Evolutionary conservation across 2,113 vertebrate genomes (phyloP).

Genomic region (Ophiodon elongatus): DNA sequence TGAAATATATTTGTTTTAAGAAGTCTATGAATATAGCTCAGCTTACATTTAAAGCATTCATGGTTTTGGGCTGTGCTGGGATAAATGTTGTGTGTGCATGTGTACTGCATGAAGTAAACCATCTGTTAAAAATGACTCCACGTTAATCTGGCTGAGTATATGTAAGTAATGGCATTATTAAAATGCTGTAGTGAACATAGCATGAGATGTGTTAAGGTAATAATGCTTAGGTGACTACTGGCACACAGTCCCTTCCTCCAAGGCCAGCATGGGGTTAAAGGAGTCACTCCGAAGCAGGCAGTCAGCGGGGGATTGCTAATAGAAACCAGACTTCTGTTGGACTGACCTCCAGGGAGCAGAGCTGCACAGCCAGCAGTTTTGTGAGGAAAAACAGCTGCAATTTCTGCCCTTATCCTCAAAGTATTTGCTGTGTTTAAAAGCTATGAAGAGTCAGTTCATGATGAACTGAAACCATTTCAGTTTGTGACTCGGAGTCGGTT

Average conservation of each 20-base stretch:
- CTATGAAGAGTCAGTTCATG: conserved; percentile 35
- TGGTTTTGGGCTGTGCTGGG: conserved; percentile 12
- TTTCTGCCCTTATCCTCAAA: conserved; percentile 62
- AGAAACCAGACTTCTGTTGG: conserved; percentile 76
- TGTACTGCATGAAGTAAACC: conserved; percentile 18
- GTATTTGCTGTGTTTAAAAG: conserved; percentile 61
- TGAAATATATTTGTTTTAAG: conserved; percentile 20
- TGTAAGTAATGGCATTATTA: conserved; percentile 24
- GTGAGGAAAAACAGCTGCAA: conserved; percentile 75
- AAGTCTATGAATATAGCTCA: conserved; percentile 5
- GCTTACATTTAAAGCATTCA: conserved; percentile 8
- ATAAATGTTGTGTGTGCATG: conserved; percentile 20
- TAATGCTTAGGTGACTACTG: conserved; percentile 54
- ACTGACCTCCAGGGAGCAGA: conserved; percentile 73
- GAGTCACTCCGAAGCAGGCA: conserved; percentile 53
- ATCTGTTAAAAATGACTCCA: conserved; percentile 40
- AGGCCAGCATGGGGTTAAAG: conserved; percentile 65
- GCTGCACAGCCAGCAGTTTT: conserved; percentile 77
- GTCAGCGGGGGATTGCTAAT: conserved; percentile 78
- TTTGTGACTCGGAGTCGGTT: conserved; percentile 10
- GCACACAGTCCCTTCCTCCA: conserved; percentile 34
- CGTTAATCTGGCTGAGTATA: conserved; percentile 17
- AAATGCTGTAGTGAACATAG: conserved; percentile 9
- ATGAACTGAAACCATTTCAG: conserved; percentile 25
- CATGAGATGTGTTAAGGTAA: conserved; percentile 47